Evolutionary conservation across 2,797 vertebrate genomes (phyloP).

Genomic region (Gallirallus australis): DNA sequence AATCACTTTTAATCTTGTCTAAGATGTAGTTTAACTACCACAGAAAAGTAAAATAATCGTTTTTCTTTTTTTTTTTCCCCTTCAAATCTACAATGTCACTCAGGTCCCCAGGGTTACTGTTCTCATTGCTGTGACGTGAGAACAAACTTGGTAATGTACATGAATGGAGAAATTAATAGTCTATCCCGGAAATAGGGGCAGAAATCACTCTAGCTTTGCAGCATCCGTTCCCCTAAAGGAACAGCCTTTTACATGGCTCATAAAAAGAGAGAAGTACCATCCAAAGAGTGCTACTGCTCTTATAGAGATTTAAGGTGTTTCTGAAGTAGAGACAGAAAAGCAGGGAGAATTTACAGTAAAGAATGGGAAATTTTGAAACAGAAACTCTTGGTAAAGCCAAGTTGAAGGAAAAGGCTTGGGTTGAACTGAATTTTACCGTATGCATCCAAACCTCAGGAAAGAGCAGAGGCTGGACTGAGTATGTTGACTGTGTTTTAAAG

Average conservation of each 20-base stretch:
- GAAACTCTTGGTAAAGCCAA: background rate
- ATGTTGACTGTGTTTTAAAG: background rate
- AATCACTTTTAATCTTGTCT: background rate
- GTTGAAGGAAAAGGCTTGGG: background rate
- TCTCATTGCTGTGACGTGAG: background rate
- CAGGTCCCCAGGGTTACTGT: background rate
- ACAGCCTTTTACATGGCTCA: background rate
- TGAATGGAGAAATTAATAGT: background rate
- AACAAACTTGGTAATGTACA: background rate
- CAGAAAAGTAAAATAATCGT: background rate
- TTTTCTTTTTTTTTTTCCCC: background rate
- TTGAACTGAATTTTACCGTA: background rate
- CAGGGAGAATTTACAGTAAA: background rate
- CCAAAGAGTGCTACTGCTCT: background rate
- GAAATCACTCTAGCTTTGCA: background rate
- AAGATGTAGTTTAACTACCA: background rate
- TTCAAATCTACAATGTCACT: background rate
- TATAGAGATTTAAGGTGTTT: background rate
- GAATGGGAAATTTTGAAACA: background rate
- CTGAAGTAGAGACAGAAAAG: background rate
- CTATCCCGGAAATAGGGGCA: background rate
- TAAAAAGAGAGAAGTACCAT: background rate
- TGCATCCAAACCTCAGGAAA: background rate
- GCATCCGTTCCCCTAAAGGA: background rate
- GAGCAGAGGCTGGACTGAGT: background rate